phyloP scores from a whole-genome alignment of 2,888 invertebrate genomes.

The Pasiphila rectangulata region DNA sequence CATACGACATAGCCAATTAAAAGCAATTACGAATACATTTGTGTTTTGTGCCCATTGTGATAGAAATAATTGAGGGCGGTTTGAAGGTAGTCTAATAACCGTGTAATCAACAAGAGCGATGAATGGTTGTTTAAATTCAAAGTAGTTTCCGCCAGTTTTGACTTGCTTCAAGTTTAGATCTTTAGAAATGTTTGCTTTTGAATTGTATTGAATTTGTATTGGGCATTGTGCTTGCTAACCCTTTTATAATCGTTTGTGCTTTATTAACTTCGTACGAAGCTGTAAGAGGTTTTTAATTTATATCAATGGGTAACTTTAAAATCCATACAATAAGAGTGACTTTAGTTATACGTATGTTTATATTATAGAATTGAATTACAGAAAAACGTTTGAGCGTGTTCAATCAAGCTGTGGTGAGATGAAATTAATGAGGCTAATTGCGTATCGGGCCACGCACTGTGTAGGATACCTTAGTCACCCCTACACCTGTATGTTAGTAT shows the following conservation, averaged over 20 bases:
- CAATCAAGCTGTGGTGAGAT: no score
- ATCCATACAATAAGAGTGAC: no score
- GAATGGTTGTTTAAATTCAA: slow-evolving; percentile 44
- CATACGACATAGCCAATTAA: slow-evolving; percentile 57
- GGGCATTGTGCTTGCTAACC: background rate
- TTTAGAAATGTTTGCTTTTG: slow-evolving; percentile 26
- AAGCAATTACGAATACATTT: slow-evolving; percentile 50
- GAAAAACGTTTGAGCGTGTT: no score
- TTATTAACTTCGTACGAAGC: no score
- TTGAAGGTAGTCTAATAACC: slow-evolving; percentile 47
- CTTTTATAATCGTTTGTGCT: slow-evolving; percentile 1
- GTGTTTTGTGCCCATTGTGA: slow-evolving; percentile 47
- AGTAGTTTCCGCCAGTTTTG: slow-evolving; percentile 43
- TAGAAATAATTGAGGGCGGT: slow-evolving; percentile 41
- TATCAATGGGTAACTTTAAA: no score
- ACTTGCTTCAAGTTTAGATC: slow-evolving; percentile 29
- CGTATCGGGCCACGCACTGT: no score
- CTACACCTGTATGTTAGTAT: no score
- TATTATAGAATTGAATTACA: no score
- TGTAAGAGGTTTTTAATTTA: no score
- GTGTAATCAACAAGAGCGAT: slow-evolving; percentile 48
- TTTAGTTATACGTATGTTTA: no score
- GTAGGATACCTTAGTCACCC: no score
- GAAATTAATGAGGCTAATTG: no score
- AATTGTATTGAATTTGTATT: slow-evolving; percentile 6